A percentile compares a stretch with the other conserved stretches of the same genome.
phyloP scores from a whole-genome alignment of 2,113 vertebrate genomes.

The Chloebia gouldiae region DNA sequence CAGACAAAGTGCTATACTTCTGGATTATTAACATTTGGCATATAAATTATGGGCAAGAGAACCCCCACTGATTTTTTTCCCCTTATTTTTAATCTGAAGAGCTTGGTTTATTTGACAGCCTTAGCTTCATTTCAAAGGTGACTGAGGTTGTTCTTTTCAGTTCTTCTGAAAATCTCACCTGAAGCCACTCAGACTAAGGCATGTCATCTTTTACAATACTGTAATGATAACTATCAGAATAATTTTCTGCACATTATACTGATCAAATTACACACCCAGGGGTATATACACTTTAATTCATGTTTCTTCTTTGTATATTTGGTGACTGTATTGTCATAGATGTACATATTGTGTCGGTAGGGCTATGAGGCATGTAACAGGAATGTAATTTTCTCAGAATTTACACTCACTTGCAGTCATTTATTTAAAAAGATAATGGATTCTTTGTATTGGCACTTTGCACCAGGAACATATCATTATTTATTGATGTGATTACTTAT shows the following conservation, averaged over 20 bases:
- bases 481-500: constrained; percentile 95
- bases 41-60: constrained; percentile 15
- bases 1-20: constrained; percentile 58
- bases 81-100: constrained; percentile 54
- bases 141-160: constrained; percentile 62
- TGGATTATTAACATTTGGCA: constrained; percentile 62
- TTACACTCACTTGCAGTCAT: constrained; percentile 90
- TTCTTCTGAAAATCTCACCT: constrained; percentile 66
- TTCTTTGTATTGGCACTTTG: constrained; percentile 98
- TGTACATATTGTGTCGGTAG: constrained; percentile 98
- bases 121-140: constrained; percentile 63
- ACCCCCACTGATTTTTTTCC: background rate
- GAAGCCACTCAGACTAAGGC: constrained; percentile 77
- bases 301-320: constrained; percentile 96
- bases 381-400: constrained; percentile 89
- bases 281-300: constrained; percentile 83
- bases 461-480: constrained; percentile 97
- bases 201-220: constrained; percentile 84
- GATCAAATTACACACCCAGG: constrained; percentile 80
- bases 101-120: constrained; percentile 66
- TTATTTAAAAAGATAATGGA: constrained; percentile 88
- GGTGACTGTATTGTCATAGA: constrained; percentile 98
- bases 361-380: constrained; percentile 89
- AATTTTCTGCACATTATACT: constrained; percentile 74
- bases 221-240: constrained; percentile 73